phyloP scores from a whole-genome alignment of 2,113 vertebrate genomes.

The Pandion haliaetus region DNA sequence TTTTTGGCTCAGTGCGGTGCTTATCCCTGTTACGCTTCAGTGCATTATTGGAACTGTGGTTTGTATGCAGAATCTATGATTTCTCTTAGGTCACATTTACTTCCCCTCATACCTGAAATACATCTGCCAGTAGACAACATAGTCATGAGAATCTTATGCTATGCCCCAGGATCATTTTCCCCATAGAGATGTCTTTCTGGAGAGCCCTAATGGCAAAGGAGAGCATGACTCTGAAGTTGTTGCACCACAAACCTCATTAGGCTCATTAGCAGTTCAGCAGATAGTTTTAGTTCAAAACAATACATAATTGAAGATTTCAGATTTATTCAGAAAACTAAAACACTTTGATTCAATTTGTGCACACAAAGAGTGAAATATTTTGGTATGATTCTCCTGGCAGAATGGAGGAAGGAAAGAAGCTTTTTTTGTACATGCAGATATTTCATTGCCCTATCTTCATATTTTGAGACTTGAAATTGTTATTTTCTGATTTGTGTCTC shows the following conservation, averaged over 20 bases:
- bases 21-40: background rate
- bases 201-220: background rate
- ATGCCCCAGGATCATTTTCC: background rate
- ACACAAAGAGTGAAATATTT: background rate
- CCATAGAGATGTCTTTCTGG: background rate
- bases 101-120: background rate
- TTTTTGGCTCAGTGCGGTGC: background rate
- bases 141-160: background rate
- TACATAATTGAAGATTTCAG: background rate
- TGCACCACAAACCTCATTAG: background rate
- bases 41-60: background rate
- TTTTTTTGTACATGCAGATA: background rate
- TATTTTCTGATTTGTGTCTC: background rate
- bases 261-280: background rate
- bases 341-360: background rate
- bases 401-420: fast-evolving
- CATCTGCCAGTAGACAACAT: background rate
- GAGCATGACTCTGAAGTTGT: background rate
- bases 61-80: background rate
- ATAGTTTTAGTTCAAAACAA: background rate
- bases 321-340: background rate
- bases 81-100: background rate
- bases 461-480: background rate
- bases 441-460: background rate
- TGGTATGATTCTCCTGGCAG: background rate